Conservation (phyloP, 2,113 vertebrate genomes). For the Oreochromis spilurus region DNA sequence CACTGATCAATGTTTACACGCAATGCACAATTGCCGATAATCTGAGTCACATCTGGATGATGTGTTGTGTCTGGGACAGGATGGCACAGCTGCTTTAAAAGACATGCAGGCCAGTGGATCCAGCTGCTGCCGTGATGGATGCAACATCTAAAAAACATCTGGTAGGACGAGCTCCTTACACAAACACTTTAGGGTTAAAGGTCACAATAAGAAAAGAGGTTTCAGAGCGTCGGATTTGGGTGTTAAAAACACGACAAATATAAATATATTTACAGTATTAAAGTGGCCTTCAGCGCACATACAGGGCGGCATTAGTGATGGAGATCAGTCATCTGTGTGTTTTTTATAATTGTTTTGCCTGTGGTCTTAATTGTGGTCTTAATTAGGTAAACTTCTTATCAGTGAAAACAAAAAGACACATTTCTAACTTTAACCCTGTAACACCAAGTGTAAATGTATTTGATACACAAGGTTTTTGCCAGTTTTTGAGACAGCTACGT, state of each 20-base stretch:
- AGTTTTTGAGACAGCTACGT: neutral
- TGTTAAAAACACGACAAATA: neutral
- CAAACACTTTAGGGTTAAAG: neutral
- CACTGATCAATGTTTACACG: slow-evolving; percentile 44
- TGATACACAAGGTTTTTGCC: accelerated
- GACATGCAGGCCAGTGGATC: slow-evolving; percentile 9
- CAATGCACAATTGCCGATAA: neutral
- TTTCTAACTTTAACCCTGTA: neutral
- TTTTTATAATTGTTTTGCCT: neutral
- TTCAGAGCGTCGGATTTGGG: neutral
- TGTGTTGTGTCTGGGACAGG: neutral
- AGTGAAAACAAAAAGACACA: neutral
- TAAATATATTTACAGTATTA: neutral
- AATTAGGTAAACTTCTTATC: neutral
- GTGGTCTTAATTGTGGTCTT: neutral
- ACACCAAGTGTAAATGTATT: neutral
- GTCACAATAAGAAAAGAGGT: neutral
- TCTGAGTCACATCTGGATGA: slow-evolving; percentile 28
- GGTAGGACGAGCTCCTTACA: neutral
- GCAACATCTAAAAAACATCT: slow-evolving; percentile 20
- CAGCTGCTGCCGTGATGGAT: slow-evolving; percentile 29
- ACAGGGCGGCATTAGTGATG: neutral
- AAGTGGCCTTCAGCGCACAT: neutral
- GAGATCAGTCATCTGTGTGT: neutral
- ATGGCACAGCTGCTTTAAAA: slow-evolving; percentile 21